Base-by-base conservation (phyloP, 2,113 vertebrate genomes). In the Glaucomys volans region DNA sequence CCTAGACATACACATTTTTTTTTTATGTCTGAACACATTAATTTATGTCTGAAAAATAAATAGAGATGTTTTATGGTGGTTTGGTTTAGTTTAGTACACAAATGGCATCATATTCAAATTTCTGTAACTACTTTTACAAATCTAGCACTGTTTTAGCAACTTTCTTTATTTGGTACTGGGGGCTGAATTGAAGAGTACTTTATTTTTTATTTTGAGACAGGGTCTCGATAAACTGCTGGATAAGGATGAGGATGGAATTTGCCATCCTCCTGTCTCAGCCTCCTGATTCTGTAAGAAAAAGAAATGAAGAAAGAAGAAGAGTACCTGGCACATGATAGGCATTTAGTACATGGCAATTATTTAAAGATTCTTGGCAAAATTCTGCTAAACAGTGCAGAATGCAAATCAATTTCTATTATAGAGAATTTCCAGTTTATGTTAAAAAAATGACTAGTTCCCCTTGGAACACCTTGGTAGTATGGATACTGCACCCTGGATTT, bases 401-500 rank as follows among this genome's bases (percentile, higher is more conserved):
- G 37, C 59, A 92, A 90, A 72, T 83, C 8, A 4, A 71, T 90
- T 87, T 95, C 76, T 90, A 66, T 72, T 50, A 28, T 17, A 4
- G 37, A 74, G 57, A 54, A 94, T 81, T 95, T 92, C 32, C 26
- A 92, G 30, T 54, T 92, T 64, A 66, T 40, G 1, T 79, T 94
- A 2, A 87, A 71, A 71, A 94, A 76, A 59, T 30, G 62, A 87
- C n/a, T 85, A 50, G 35, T 22, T 81, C 12, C 67, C 59, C n/a
- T 88, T 57, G 66, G 44, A 95, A 80, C 20, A 92, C 54, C 80
- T 57, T 72, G 32, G 96, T 92, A 95, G 88, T 67, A 92, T 18
- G 50, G 83, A 82, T 72, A 50, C 22, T 12, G 35, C 4, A 62
- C 35, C 42, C 62, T n/a, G 72, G 64, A 90, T 91, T 90, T 72